Percentiles rank a stretch among this genome's conserved stretches.
Conservation (phyloP, 2,888 invertebrate genomes). For the Eupithecia subumbrata region DNA sequence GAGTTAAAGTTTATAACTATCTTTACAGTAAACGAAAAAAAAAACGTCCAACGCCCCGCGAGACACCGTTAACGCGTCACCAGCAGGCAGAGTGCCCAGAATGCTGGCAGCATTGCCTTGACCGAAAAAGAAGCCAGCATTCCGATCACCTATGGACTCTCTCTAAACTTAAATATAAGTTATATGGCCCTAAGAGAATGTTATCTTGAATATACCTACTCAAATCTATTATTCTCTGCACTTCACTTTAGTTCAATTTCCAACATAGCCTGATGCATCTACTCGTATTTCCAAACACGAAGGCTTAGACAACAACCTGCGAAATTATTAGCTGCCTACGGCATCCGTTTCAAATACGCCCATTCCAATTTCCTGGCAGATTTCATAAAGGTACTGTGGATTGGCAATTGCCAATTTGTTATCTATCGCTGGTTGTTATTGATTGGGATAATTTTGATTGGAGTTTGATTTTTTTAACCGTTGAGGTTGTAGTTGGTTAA, state of each 20-base stretch:
- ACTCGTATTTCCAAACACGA: background rate
- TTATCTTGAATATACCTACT: too few species aligned
- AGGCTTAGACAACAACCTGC: conserved; percentile 62
- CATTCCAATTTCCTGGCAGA: conserved; percentile 79
- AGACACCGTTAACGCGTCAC: too few species aligned
- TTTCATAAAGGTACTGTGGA: conserved; percentile 61
- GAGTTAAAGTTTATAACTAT: too few species aligned
- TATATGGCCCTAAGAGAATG: too few species aligned
- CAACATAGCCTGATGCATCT: background rate
- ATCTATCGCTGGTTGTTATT: conserved; percentile 22
- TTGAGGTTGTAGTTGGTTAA: background rate
- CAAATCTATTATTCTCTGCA: background rate
- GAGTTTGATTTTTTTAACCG: background rate
- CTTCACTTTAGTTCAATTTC: background rate
- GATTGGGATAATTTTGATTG: conserved; percentile 24
- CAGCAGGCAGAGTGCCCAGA: too few species aligned
- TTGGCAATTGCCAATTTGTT: conserved; percentile 46
- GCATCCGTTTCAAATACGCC: conserved; percentile 65
- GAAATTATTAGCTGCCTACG: conserved; percentile 65
- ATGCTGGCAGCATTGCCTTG: too few species aligned
- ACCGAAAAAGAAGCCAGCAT: too few species aligned
- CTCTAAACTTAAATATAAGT: too few species aligned
- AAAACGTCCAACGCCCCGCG: too few species aligned
- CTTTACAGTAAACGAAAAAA: too few species aligned
- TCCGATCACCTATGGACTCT: too few species aligned